phyloP scores from a whole-genome alignment of 2,888 invertebrate species.

The Pemphredon lugubris region DNA sequence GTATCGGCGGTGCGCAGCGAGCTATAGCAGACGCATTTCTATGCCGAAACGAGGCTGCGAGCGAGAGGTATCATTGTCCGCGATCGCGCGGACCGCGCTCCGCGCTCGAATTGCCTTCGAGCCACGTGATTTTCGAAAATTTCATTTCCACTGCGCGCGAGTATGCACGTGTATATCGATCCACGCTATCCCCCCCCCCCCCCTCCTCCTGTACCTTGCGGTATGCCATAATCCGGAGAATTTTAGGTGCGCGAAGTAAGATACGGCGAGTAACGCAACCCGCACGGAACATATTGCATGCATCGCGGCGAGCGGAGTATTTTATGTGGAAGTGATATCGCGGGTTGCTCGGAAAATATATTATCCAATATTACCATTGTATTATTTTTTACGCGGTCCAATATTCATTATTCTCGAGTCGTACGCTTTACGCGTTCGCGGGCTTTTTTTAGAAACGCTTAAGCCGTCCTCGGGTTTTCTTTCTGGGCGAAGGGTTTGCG shows the following conservation, averaged over 20 bases:
- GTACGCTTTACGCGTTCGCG: too few relatives aligned
- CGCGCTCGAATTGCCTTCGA: constrained; percentile 13
- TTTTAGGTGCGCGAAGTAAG: constrained; percentile 15
- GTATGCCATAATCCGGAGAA: constrained; percentile 12
- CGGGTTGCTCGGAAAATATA: too few relatives aligned
- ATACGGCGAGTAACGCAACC: constrained; percentile 9
- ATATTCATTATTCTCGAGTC: too few relatives aligned
- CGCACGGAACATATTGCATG: constrained; percentile 18
- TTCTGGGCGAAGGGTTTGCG: too few relatives aligned
- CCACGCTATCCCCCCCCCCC: too few relatives aligned
- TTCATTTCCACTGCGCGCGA: background rate
- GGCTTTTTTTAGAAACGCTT: too few relatives aligned
- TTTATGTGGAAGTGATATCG: background rate
- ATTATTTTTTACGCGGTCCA: too few relatives aligned
- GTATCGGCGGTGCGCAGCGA: constrained; percentile 22
- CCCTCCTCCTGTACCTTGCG: too few relatives aligned
- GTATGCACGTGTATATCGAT: constrained; percentile 18
- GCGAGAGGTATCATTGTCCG: too few relatives aligned
- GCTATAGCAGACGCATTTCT: background rate
- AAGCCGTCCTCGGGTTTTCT: too few relatives aligned
- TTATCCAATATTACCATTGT: too few relatives aligned
- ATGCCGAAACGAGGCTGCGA: too few relatives aligned
- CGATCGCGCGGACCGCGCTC: background rate
- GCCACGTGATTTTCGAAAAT: constrained; percentile 21
- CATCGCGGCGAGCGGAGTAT: constrained; percentile 7